Evolutionary conservation across 2,113 vertebrate species (phyloP).

Genomic region (Tupaia tana): DNA sequence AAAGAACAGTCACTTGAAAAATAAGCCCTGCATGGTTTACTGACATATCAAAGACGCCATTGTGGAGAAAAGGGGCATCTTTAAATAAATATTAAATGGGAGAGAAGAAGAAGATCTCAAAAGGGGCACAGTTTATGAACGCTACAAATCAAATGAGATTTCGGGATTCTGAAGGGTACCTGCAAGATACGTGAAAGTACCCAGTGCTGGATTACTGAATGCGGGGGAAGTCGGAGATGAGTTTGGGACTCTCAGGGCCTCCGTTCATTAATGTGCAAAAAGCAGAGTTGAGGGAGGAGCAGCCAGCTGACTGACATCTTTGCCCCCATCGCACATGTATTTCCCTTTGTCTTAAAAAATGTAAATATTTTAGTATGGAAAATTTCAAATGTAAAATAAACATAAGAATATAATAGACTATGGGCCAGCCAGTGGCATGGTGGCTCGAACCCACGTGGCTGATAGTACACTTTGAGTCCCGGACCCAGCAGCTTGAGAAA

Average conservation of each 20-base stretch:
- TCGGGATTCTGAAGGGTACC: neutral
- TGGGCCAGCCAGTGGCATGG: neutral
- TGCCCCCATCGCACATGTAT: neutral
- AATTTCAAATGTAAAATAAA: slow-evolving; percentile 8
- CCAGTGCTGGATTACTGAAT: neutral
- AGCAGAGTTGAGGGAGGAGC: neutral
- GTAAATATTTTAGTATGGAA: neutral
- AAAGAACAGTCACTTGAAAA: slow-evolving; percentile 73
- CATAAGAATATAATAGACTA: neutral
- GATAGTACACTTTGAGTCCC: too few relatives aligned
- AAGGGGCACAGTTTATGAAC: neutral
- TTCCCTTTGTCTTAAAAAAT: neutral
- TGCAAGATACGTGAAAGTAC: neutral
- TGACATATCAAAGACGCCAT: slow-evolving; percentile 74
- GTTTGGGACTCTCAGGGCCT: neutral
- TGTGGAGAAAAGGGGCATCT: slow-evolving; percentile 71
- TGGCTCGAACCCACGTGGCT: too few relatives aligned
- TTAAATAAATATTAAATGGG: slow-evolving; percentile 49
- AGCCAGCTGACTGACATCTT: neutral
- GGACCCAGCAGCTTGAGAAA: too few relatives aligned
- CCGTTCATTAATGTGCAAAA: slow-evolving; percentile 17
- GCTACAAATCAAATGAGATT: neutral
- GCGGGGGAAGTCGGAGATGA: neutral
- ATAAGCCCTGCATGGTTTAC: slow-evolving; percentile 52
- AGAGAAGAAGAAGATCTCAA: slow-evolving; percentile 9